Base-by-base conservation (phyloP, 2,888 invertebrate species). In the Drosophila testacea region DNA sequence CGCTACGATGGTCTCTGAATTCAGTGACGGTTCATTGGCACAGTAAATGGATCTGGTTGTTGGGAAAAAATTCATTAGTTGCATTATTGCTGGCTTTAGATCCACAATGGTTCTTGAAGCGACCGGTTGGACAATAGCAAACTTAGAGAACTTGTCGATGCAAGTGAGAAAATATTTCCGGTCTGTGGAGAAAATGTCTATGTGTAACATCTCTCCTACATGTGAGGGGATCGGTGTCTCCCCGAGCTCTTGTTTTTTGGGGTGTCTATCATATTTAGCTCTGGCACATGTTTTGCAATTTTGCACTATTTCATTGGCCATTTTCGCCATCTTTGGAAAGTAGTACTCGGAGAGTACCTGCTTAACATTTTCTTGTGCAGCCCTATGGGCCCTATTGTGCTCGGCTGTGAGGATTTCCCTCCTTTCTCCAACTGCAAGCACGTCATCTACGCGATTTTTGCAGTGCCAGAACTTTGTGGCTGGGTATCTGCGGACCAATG, bases 21-120 rank as follows among this genome's bases (percentile, higher is more conserved):
- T 51, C 44, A 64, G 44, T 34, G 67, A 50, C 9, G 61, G 61
- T 30, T 61, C 46, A 34, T 67, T 67, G 46, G 56, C 56, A 34
- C 56, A 67, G 39, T 61, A 67, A 16, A 62, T 68, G 10, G 32
- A 13, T 28, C 47, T 51, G 16, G 64, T 39, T 46, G 27, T 57
- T 11, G 56, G 50, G 11, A 32, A 65, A 28, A 65, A 51, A 38
- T 64, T 64, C 46, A 57, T 51, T 13, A 62, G 38, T 11, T 62
- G 46, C 9, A 61, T 28, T 52, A 54, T 6, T 5, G 57, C 36
- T 10, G 47, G 38, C 30, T 47, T 57, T 13, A 57, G 28, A 30
- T 57, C 13, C n/a, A 46, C 52, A 10, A 39, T 47, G 34, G 61
- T 44, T 30, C 56, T 44, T 27, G 36, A 56, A 34, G 44, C n/a